Percentiles rank a stretch among this genome's conserved stretches.
Conservation (phyloP, 1,140 invertebrate species). For the Trissolcus basalis region DNA sequence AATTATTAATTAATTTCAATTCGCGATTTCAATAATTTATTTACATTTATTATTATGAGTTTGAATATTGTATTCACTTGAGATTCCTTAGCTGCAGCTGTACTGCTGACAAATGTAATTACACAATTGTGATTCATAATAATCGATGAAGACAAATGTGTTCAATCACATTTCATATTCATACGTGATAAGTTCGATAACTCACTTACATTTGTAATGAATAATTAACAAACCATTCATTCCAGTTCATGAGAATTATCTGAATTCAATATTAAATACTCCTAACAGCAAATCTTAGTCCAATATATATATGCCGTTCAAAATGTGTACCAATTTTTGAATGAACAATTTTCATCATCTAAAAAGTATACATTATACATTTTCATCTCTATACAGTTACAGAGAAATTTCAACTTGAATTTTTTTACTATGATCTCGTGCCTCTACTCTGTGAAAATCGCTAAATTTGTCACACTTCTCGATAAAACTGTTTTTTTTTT, state of each 20-base stretch:
- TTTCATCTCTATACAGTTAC: conserved; percentile 23
- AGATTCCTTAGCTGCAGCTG: neutral
- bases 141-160: conserved; percentile 14
- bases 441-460: conserved; percentile 32
- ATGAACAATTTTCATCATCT: too few relatives aligned
- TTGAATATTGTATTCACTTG: neutral
- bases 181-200: conserved; percentile 18
- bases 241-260: neutral
- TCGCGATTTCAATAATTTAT: too few relatives aligned
- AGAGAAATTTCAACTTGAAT: too few relatives aligned
- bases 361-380: too few relatives aligned
- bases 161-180: conserved; percentile 28
- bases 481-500: conserved; percentile 46
- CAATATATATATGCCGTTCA: too few relatives aligned
- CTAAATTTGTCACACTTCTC: conserved; percentile 34
- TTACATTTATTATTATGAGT: too few relatives aligned
- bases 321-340: too few relatives aligned
- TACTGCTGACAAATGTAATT: conserved; percentile 8
- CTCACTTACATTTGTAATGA: conserved; percentile 22
- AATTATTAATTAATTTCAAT: too few relatives aligned
- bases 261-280: too few relatives aligned
- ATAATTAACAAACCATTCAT: conserved; percentile 31
- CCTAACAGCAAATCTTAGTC: too few relatives aligned
- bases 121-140: conserved; percentile 18
- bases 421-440: too few relatives aligned